These are phyloP conservation scores for Colistium nudipinnis DNA, from an alignment of 2,113 vertebrate species.

Conservation along the genomic window DNA sequence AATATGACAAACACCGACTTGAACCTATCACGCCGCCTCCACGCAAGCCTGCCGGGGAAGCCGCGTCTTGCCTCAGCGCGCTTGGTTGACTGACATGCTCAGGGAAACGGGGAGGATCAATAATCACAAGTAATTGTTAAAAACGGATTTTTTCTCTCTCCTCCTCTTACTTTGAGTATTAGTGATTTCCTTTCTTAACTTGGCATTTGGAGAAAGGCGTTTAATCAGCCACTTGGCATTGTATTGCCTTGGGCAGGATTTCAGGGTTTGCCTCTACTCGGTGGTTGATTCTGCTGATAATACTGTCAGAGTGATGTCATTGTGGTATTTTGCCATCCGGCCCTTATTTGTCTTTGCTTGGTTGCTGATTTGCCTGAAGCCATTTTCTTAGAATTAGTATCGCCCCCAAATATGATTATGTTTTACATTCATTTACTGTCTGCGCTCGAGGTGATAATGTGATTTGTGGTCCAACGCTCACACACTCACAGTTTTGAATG, in stretches of 20 bases:
- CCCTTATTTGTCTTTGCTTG: background rate
- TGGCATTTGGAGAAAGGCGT: constrained; percentile 21
- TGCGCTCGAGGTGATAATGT: constrained; percentile 13
- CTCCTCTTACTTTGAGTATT: background rate
- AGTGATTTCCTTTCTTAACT: background rate
- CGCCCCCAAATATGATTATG: constrained; percentile 10
- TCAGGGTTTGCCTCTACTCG: constrained; percentile 4
- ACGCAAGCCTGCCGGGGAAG: background rate
- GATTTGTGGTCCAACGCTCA: constrained; percentile 9
- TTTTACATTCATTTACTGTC: constrained; percentile 24
- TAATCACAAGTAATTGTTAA: background rate
- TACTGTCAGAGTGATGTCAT: constrained; percentile 26
- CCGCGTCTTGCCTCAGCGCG: background rate
- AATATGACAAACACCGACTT: too few relatives aligned
- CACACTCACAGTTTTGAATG: background rate
- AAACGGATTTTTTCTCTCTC: background rate
- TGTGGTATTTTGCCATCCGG: background rate
- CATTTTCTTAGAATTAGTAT: constrained; percentile 3
- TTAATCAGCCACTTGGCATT: background rate
- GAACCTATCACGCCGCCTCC: background rate
- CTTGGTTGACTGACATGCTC: background rate
- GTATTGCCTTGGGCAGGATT: background rate
- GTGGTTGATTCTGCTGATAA: background rate
- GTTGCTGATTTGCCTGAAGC: constrained; percentile 33
- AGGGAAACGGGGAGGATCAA: constrained; percentile 8